Evolutionary conservation across 1,140 invertebrate genomes (phyloP).

Genomic region (Cydia pomonella): DNA sequence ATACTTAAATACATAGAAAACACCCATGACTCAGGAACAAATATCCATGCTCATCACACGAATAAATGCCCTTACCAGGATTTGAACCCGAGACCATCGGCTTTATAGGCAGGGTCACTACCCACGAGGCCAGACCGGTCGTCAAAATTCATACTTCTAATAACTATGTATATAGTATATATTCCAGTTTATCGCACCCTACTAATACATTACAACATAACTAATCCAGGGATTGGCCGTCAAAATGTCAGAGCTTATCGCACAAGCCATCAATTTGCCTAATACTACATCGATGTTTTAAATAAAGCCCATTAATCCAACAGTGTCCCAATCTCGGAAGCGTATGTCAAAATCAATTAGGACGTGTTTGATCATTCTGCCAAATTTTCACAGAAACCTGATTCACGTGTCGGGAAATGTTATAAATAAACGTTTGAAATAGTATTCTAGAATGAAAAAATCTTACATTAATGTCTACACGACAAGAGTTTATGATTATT

Average conservation of each 20-base stretch:
- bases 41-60: too few species aligned
- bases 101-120: too few species aligned
- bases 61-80: too few species aligned
- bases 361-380: neutral
- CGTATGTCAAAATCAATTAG: neutral
- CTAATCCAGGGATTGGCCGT: neutral
- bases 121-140: too few species aligned
- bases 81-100: too few species aligned
- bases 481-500: too few species aligned
- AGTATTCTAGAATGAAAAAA: neutral
- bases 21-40: too few species aligned
- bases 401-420: neutral
- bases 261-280: slow-evolving; percentile 19
- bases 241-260: slow-evolving; percentile 23
- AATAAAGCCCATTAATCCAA: slow-evolving; percentile 2
- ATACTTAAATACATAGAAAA: too few species aligned
- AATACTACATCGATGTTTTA: slow-evolving; percentile 31
- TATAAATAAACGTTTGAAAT: neutral
- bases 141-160: too few species aligned
- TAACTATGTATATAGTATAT: neutral
- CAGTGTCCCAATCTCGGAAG: neutral
- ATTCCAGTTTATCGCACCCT: neutral
- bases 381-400: neutral
- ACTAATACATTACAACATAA: slow-evolving; percentile 17
- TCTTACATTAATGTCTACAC: too few species aligned